Percentiles rank a stretch among this genome's conserved stretches.
Conservation (phyloP, 2,797 vertebrate species). For the Pitangus sulphuratus region DNA sequence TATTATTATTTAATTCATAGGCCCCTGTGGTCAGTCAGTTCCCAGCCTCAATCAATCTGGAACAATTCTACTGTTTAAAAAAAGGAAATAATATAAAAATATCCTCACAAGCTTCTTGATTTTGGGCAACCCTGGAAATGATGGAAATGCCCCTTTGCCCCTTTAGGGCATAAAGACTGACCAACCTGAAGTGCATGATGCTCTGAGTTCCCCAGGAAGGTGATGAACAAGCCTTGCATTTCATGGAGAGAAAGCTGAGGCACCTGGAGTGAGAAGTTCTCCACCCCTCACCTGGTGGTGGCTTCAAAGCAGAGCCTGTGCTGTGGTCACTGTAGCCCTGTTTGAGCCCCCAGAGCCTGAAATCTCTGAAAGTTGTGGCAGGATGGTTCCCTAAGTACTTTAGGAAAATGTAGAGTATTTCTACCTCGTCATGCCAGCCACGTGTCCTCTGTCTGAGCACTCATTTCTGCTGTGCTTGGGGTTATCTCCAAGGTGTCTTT, state of each 20-base stretch:
- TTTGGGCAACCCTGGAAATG: neutral
- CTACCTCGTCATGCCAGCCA: neutral
- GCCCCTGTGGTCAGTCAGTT: neutral
- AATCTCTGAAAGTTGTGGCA: neutral
- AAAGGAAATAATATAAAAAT: neutral
- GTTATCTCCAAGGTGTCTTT: neutral
- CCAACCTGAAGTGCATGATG: neutral
- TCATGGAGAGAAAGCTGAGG: neutral
- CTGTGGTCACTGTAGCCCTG: neutral
- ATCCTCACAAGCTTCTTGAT: neutral
- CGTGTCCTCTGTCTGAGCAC: neutral
- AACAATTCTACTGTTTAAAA: neutral
- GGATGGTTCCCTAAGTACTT: neutral
- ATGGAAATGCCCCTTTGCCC: neutral
- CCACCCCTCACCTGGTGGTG: too few species aligned
- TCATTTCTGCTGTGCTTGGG: neutral
- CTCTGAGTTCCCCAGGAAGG: neutral
- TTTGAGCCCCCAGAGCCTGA: neutral
- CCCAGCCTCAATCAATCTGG: neutral
- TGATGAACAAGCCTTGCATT: neutral
- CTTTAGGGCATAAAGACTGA: neutral
- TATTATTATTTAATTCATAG: neutral
- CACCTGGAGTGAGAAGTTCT: neutral
- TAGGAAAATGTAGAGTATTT: neutral
- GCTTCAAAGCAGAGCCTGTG: rapidly evolving